A percentile compares a stretch with the other conserved stretches of the same genome.
Conservation (phyloP, 2,888 invertebrate species). For the Crepidodera aurea region DNA sequence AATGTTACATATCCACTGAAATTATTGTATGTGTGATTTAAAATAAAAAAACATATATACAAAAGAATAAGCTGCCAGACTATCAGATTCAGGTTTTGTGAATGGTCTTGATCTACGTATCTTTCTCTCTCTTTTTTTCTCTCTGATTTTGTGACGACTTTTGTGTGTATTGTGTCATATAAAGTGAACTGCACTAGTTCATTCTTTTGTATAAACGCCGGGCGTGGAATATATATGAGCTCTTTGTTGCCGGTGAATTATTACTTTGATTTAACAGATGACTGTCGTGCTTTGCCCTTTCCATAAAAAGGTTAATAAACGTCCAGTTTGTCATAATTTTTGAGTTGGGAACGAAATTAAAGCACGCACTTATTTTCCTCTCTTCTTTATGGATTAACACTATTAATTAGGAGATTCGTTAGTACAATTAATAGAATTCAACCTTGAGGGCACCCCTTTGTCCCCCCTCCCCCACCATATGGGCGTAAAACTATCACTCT, state of each 20-base stretch:
- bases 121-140: conserved; percentile 15
- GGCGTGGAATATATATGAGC: conserved; percentile 26
- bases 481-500: too few relatives aligned
- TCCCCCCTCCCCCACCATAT: too few relatives aligned
- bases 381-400: too few relatives aligned
- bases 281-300: conserved; percentile 23
- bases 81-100: conserved; percentile 25
- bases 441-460: too few relatives aligned
- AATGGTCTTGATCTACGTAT: conserved; percentile 32
- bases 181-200: conserved; percentile 33
- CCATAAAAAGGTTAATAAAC: conserved; percentile 23
- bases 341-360: conserved; percentile 1
- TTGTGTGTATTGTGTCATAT: conserved; percentile 25
- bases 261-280: conserved; percentile 24
- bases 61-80: background rate
- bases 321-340: conserved; percentile 13
- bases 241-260: conserved; percentile 24
- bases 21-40: too few relatives aligned
- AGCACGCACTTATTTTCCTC: too few relatives aligned
- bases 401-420: too few relatives aligned
- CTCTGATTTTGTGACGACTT: conserved; percentile 21
- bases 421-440: too few relatives aligned
- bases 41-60: too few relatives aligned
- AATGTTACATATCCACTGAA: too few relatives aligned
- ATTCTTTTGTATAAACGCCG: conserved; percentile 32